Evolutionary conservation across 2,888 invertebrate genomes (phyloP).

Genomic region (Xylota sylvarum): DNA sequence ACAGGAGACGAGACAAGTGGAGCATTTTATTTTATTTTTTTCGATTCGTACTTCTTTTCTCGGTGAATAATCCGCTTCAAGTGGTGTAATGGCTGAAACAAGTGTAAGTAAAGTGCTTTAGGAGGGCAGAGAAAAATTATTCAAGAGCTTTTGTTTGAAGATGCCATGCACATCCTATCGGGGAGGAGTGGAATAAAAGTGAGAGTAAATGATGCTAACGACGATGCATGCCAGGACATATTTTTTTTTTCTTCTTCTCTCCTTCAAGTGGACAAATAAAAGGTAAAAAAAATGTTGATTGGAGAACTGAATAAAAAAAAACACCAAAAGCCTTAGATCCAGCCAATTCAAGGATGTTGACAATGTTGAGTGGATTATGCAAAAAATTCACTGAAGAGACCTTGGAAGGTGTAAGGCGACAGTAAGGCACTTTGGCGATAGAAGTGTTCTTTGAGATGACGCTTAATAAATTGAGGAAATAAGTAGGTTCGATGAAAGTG

Average conservation of each 20-base stretch:
- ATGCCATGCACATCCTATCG: slow-evolving; percentile 60
- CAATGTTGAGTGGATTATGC: slow-evolving; percentile 74
- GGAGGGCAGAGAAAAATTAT: slow-evolving; percentile 54
- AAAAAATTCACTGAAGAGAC: slow-evolving; percentile 54
- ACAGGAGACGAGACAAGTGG: slow-evolving; percentile 5
- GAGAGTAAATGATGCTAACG: slow-evolving; percentile 51
- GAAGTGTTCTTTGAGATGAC: slow-evolving; percentile 43
- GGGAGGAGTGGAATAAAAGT: slow-evolving; percentile 20
- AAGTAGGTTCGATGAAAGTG: background rate
- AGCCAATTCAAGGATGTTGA: slow-evolving; percentile 72
- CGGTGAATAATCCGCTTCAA: slow-evolving; percentile 60
- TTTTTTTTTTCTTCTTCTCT: slow-evolving; percentile 1
- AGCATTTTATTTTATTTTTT: slow-evolving; percentile 5
- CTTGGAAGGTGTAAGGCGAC: slow-evolving; percentile 65
- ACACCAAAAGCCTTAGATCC: slow-evolving; percentile 46
- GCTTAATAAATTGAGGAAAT: slow-evolving; percentile 30
- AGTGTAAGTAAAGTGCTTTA: slow-evolving; percentile 45
- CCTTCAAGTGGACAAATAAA: slow-evolving; percentile 70
- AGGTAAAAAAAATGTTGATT: slow-evolving; percentile 33
- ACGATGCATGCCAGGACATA: slow-evolving; percentile 65
- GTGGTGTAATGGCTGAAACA: slow-evolving; percentile 69
- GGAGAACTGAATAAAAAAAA: slow-evolving; percentile 9
- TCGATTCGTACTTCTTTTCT: slow-evolving; percentile 43
- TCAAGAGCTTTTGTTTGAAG: slow-evolving; percentile 76
- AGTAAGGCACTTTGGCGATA: slow-evolving; percentile 42